These are phyloP conservation scores for Eupithecia dodoneata DNA, from an alignment of 2,888 invertebrate genomes.

Conservation along the genomic window DNA sequence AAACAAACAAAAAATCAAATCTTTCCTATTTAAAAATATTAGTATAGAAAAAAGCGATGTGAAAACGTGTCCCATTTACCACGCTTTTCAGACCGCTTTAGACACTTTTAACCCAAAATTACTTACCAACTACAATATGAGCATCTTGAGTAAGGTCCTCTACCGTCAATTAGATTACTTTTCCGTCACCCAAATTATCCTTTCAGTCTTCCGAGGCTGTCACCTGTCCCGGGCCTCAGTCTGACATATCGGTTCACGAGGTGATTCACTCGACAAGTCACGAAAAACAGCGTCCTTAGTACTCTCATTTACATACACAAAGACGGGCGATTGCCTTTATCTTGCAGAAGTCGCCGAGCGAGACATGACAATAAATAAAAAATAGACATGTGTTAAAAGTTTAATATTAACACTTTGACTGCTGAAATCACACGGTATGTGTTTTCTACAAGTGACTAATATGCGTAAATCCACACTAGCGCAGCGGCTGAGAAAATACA, in stretches of 20 bases:
- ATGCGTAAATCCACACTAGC: too few relatives aligned
- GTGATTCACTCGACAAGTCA: slow-evolving; percentile 38
- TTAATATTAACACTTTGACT: too few relatives aligned
- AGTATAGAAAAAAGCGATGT: background rate
- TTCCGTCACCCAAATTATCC: slow-evolving; percentile 16
- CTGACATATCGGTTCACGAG: slow-evolving; percentile 35
- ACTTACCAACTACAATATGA: background rate
- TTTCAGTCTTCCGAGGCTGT: slow-evolving; percentile 30
- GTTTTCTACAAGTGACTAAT: too few relatives aligned
- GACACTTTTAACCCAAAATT: background rate
- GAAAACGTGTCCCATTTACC: background rate
- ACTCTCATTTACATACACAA: slow-evolving; percentile 35
- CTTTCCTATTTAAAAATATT: too few relatives aligned
- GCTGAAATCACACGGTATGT: too few relatives aligned
- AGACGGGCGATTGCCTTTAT: slow-evolving; percentile 24
- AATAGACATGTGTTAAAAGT: background rate
- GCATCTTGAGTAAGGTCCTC: background rate
- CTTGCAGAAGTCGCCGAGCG: slow-evolving; percentile 15
- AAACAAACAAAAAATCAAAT: too few relatives aligned
- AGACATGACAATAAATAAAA: background rate
- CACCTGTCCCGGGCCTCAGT: slow-evolving; percentile 33
- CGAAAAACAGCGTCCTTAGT: slow-evolving; percentile 35
- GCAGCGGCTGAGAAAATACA: too few relatives aligned
- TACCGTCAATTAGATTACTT: background rate
- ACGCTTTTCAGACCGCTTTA: background rate